Evolutionary conservation across 2,797 vertebrate species (phyloP).

Genomic region (Ctenosaura bakeri): DNA sequence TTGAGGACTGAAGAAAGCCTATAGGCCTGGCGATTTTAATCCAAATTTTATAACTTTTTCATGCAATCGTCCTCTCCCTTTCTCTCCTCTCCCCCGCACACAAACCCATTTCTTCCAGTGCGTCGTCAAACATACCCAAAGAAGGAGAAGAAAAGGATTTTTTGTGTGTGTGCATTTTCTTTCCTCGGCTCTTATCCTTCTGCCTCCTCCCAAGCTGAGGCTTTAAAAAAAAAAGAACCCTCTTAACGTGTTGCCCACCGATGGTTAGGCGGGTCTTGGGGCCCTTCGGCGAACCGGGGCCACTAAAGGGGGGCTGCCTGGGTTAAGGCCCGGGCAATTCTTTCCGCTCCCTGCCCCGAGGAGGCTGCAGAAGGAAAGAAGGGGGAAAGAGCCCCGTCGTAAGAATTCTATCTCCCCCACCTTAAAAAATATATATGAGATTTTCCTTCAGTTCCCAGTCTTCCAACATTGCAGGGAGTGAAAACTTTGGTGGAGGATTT

Average conservation of each 20-base stretch:
- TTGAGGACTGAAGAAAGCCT: constrained; percentile 82
- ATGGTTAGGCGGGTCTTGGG: not conserved
- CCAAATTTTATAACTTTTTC: constrained; percentile 85
- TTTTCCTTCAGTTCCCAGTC: no score
- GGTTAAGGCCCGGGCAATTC: not conserved
- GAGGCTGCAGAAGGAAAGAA: not conserved
- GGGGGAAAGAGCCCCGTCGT: no score
- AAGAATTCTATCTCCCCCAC: no score
- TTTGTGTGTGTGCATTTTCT: constrained; percentile 62
- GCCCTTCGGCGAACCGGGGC: not conserved
- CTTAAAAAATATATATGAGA: no score
- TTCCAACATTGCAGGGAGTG: no score
- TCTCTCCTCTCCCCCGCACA: not conserved
- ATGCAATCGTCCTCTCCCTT: constrained; percentile 53
- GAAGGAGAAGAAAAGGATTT: constrained; percentile 73
- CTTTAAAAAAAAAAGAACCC: not conserved
- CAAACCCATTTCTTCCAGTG: constrained; percentile 41
- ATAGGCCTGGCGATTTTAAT: constrained; percentile 84
- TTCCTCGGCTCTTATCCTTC: constrained; percentile 59
- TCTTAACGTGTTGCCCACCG: constrained; percentile 31
- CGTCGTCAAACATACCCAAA: constrained; percentile 68
- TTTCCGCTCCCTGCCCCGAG: not conserved
- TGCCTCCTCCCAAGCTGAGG: constrained; percentile 44
- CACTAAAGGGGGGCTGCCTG: not conserved
- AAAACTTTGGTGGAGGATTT: no score